Evolutionary conservation across 2,888 invertebrate species (phyloP).

Genomic region (Mythimna loreyi): DNA sequence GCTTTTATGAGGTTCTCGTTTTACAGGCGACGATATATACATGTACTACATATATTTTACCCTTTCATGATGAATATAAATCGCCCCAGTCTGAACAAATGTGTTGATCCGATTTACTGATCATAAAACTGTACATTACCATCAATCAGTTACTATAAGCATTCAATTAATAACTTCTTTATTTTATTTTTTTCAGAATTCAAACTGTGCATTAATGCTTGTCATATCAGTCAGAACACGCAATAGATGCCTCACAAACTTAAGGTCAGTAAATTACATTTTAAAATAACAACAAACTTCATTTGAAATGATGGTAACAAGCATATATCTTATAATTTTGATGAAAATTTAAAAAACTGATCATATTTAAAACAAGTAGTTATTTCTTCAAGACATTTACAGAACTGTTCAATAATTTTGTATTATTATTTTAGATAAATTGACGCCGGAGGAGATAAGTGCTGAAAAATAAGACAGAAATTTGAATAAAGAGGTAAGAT

Average conservation of each 20-base stretch:
- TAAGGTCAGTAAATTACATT: slow-evolving; percentile 30
- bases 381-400: not conserved
- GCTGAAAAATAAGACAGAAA: not conserved
- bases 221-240: not conserved
- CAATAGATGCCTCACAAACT: not conserved
- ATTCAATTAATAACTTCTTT: not conserved
- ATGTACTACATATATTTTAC: not conserved
- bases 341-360: slow-evolving; percentile 67
- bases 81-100: slow-evolving; percentile 81
- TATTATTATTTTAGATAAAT: slow-evolving; percentile 16
- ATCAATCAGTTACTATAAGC: not conserved
- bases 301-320: slow-evolving; percentile 73
- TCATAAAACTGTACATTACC: not conserved
- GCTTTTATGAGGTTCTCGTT: not conserved
- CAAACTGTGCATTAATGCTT: not conserved
- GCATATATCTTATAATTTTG: slow-evolving; percentile 78
- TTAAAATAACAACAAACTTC: not conserved
- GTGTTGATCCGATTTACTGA: slow-evolving; percentile 77
- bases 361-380: slow-evolving; percentile 10
- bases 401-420: not conserved
- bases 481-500: slow-evolving; percentile 23
- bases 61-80: slow-evolving; percentile 71
- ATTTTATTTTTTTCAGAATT: slow-evolving; percentile 8
- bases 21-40: too few relatives aligned
- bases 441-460: too few relatives aligned